Conservation (phyloP, 2,113 vertebrate genomes). For the Dermatemys mawii region DNA sequence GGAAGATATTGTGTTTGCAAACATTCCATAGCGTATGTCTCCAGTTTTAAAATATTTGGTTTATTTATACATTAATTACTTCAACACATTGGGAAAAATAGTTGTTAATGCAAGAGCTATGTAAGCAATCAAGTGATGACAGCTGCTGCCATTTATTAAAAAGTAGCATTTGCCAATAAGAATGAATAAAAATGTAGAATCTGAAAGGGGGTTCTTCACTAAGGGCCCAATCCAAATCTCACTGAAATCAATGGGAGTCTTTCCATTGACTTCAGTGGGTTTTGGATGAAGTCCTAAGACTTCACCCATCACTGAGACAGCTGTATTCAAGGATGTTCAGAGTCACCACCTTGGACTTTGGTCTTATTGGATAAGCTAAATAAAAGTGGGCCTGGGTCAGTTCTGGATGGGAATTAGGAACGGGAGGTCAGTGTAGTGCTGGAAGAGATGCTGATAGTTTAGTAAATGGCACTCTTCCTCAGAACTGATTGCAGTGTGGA, state of each 20-base stretch:
- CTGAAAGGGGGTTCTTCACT: background rate
- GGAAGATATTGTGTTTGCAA: constrained; percentile 47
- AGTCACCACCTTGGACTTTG: background rate
- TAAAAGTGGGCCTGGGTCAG: background rate
- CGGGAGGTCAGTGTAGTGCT: fast-evolving
- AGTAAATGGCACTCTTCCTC: background rate
- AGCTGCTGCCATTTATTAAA: constrained; percentile 10
- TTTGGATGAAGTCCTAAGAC: background rate
- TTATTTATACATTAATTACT: constrained; percentile 72
- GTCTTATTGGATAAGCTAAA: background rate
- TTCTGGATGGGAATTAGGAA: background rate
- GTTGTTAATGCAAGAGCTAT: constrained; percentile 50
- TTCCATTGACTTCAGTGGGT: background rate
- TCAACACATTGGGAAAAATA: constrained; percentile 50
- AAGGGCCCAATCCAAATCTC: background rate
- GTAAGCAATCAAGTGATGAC: constrained; percentile 56
- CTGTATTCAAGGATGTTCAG: fast-evolving
- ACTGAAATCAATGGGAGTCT: background rate
- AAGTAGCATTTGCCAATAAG: background rate
- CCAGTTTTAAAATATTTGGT: constrained; percentile 52
- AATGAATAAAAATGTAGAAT: background rate
- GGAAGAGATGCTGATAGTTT: background rate
- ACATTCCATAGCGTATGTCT: constrained; percentile 62
- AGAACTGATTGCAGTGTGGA: background rate
- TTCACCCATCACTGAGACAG: background rate